Base-by-base conservation (phyloP, 2,113 vertebrate species). In the Pachyramphus minor region DNA sequence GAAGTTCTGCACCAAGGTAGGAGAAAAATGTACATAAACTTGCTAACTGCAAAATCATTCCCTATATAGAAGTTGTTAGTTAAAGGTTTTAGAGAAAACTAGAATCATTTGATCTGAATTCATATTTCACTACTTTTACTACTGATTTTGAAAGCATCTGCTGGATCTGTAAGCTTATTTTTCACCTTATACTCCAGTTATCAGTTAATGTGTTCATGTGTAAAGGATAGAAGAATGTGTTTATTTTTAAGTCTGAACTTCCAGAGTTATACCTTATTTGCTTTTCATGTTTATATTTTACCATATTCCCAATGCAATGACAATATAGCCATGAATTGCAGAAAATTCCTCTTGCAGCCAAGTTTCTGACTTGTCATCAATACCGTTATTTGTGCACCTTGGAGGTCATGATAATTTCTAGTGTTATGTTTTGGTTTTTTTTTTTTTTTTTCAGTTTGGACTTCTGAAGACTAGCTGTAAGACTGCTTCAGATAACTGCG, bases 211-310 rank as follows among this genome's bases (percentile, higher is more conserved):
- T 79, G 12, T 44, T 78, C 42, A 16, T 64, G 10, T 14, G 39
- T 91, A 90, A 94, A 90, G 53, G 9, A 58, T 39, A 95, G 74
- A 31, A 91, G 42, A 93, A 91, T 15, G 8, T 84, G 13, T 67
- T 79, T 90, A 63, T 87, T 87, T 84, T 86, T 59, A 89, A 87
- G 64, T 60, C 42, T 91, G 49, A 95, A 76, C 50, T 91, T 95
- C 24, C 53, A 74, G 74, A 90, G 14, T 44, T 80, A n/a, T 4
- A 83, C 47, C 18, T 84, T 41, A n/a, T 68, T 85, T 59, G 39
- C 55, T 91, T 83, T 88, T 75, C 41, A 80, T 60, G 31, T 22
- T 88, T 66, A 45, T 75, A 77, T 37, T 86, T 55, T 25, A 77
- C 41, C 19, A 33, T 9, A 19, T 73, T 49, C 37, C 33, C 77